Evolutionary conservation across 2,113 vertebrate genomes (phyloP).

Genomic region (Naja naja): DNA sequence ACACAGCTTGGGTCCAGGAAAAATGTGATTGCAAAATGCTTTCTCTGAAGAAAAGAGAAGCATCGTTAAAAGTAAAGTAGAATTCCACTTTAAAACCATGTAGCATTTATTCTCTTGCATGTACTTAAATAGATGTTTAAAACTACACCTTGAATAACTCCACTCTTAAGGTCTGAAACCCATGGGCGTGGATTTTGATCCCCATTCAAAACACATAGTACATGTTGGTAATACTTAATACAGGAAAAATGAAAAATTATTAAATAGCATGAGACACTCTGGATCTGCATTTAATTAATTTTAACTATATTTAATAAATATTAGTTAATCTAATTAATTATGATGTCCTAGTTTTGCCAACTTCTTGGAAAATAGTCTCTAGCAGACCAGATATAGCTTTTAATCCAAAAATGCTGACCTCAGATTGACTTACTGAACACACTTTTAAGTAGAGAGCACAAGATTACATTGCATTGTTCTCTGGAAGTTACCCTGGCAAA

Average conservation of each 20-base stretch:
- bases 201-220: not conserved
- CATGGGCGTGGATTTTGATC: not conserved
- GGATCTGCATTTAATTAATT: not conserved
- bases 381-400: not conserved
- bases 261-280: not conserved
- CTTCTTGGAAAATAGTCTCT: not conserved
- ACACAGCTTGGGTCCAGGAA: conserved; percentile 55
- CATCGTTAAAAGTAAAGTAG: conserved; percentile 52
- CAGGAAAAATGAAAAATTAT: not conserved
- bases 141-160: not conserved
- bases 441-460: not conserved
- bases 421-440: not conserved
- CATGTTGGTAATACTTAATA: not conserved
- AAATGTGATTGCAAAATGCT: conserved; percentile 55
- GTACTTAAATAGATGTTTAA: conserved; percentile 47
- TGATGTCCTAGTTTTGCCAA: not conserved
- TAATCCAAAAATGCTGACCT: not conserved
- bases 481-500: conserved; percentile 56
- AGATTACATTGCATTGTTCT: conserved; percentile 41
- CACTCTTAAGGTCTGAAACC: not conserved
- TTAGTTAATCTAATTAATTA: not conserved
- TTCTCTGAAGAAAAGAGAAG: conserved; percentile 57
- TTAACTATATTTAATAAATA: not conserved
- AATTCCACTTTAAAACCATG: conserved; percentile 49
- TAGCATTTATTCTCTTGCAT: conserved; percentile 54